Percentiles rank a stretch among this genome's conserved stretches.
These are phyloP conservation scores for Anser brachyrhynchus DNA, from an alignment of 2,113 vertebrate genomes.

Conservation along the genomic window DNA sequence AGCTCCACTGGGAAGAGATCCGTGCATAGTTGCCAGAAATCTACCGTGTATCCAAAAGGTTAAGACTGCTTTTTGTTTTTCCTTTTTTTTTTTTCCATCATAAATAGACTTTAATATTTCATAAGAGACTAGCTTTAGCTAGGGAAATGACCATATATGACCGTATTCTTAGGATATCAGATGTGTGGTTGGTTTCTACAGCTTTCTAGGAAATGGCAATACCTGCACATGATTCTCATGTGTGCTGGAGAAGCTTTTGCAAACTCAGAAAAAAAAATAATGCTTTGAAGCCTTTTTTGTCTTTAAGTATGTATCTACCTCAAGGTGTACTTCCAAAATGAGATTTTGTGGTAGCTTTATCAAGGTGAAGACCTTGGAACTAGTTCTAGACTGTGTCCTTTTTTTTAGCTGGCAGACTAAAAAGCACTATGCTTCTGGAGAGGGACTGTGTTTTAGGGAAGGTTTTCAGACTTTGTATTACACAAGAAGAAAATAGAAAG, in stretches of 20 bases:
- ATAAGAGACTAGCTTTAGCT: background rate
- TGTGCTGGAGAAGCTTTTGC: background rate
- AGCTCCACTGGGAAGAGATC: background rate
- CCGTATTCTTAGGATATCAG: background rate
- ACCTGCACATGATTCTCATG: background rate
- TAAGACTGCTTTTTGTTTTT: background rate
- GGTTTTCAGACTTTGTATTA: background rate
- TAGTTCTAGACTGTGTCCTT: background rate
- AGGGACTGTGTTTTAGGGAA: background rate
- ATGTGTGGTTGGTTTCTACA: background rate
- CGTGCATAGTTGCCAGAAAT: background rate
- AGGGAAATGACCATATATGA: background rate
- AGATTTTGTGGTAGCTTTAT: background rate
- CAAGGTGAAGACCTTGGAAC: background rate
- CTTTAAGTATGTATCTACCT: background rate
- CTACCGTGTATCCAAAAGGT: background rate
- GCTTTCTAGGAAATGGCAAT: background rate
- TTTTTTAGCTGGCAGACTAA: background rate
- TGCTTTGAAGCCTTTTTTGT: background rate
- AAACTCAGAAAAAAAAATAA: background rate
- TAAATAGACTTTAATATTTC: background rate
- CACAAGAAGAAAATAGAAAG: background rate
- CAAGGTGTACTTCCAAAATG: background rate
- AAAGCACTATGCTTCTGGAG: background rate
- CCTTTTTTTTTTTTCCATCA: background rate